Percentiles rank a stretch among this genome's conserved stretches.
phyloP scores from a whole-genome alignment of 1,140 invertebrate species.

The Drosophila varians region DNA sequence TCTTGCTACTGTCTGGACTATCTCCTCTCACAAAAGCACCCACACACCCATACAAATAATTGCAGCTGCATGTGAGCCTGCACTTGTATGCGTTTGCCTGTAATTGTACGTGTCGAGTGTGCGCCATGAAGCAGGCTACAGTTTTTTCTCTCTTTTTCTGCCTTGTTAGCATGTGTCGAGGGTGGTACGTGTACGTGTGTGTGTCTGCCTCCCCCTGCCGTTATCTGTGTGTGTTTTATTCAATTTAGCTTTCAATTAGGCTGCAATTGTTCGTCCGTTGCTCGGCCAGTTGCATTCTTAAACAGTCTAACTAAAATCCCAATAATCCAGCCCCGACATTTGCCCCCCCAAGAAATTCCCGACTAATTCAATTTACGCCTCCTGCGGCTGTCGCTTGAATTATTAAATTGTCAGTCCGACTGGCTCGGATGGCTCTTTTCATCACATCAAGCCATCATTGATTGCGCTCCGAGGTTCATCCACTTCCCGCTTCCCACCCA shows the following conservation, averaged over 20 bases:
- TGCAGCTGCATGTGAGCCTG: conserved; percentile 5
- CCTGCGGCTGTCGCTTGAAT: conserved; percentile 10
- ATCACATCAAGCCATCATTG: conserved; percentile 21
- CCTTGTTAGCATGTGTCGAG: conserved; percentile 72
- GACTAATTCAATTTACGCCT: conserved; percentile 48
- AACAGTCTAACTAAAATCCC: conserved; percentile 57
- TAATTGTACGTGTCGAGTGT: conserved; percentile 77
- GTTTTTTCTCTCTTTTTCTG: conserved; percentile 54
- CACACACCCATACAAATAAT: conserved; percentile 46
- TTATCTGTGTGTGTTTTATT: conserved; percentile 62
- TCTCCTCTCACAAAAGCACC: conserved; percentile 28
- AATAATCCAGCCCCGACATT: conserved; percentile 42
- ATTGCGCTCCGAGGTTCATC: conserved; percentile 23
- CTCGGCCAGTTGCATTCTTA: conserved; percentile 68
- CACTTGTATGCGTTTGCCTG: conserved; percentile 35
- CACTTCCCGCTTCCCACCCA: conserved; percentile 60
- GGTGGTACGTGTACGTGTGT: conserved; percentile 2
- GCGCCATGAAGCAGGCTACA: conserved; percentile 70
- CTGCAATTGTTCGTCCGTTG: conserved; percentile 78
- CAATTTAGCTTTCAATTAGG: conserved; percentile 82
- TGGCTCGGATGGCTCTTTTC: conserved; percentile 8
- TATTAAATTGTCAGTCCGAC: conserved; percentile 32
- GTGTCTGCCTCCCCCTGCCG: background rate
- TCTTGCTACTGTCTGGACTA: conserved; percentile 46
- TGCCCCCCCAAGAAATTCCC: conserved; percentile 26